phyloP scores from a whole-genome alignment of 1,140 invertebrate genomes.

The Cydia splendana region DNA sequence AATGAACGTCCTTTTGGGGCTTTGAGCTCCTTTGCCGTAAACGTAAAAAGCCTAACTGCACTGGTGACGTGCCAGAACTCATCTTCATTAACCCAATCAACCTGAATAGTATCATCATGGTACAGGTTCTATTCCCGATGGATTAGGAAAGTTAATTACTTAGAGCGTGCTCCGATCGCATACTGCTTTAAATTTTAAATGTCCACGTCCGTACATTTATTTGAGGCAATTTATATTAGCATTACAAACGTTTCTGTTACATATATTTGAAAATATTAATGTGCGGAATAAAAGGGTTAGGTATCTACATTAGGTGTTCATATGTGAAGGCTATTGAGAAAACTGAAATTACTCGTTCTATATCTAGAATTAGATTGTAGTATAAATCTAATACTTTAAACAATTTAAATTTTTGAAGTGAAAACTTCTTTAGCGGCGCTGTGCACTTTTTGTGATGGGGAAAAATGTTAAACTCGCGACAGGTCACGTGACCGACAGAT shows the following conservation, averaged over 20 bases:
- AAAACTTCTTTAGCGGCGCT: too few species aligned
- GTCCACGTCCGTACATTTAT: not conserved
- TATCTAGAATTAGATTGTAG: too few species aligned
- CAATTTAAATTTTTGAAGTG: too few species aligned
- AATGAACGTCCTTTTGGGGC: not conserved
- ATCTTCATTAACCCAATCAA: constrained; percentile 9
- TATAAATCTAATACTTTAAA: too few species aligned
- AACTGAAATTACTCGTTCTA: not conserved
- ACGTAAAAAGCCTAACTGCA: not conserved
- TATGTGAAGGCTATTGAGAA: not conserved
- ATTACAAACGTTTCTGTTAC: not conserved
- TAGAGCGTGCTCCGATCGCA: constrained; percentile 9
- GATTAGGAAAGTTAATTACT: constrained; percentile 22
- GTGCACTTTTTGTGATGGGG: too few species aligned
- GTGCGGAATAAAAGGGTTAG: not conserved
- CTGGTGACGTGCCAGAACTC: constrained; percentile 26
- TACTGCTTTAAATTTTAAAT: constrained; percentile 14
- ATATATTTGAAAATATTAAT: constrained; percentile 15
- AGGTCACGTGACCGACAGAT: too few species aligned
- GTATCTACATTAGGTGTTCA: not conserved
- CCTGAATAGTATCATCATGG: constrained; percentile 8
- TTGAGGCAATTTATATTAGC: not conserved
- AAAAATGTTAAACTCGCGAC: too few species aligned
- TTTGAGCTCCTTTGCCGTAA: not conserved
- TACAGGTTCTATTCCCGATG: constrained; percentile 16